These are phyloP conservation scores for Synanceia verrucosa DNA, from an alignment of 2,797 vertebrate species.

Conservation along the genomic window DNA sequence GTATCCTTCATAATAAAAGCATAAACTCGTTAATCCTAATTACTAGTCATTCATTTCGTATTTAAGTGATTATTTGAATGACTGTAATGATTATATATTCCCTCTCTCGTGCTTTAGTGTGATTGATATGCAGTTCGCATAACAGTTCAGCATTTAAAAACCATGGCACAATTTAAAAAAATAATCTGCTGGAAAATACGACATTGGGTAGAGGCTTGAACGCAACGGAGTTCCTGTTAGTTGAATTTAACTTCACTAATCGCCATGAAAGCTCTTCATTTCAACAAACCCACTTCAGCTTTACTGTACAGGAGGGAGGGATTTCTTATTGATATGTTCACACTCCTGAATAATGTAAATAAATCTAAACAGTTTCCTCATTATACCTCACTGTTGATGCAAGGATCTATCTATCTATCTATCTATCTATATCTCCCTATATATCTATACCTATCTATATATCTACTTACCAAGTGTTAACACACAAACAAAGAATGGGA, in stretches of 20 bases:
- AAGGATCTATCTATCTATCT: too few species aligned
- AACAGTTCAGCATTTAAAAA: not conserved
- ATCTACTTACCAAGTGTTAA: not conserved
- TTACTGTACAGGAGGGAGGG: too few species aligned
- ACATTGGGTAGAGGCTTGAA: not conserved
- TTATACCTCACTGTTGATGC: too few species aligned
- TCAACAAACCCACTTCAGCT: not conserved
- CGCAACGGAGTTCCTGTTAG: slow-evolving; percentile 34
- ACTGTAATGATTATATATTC: fast-evolving
- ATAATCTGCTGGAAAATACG: too few species aligned
- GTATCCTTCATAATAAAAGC: slow-evolving; percentile 65
- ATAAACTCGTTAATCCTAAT: too few species aligned
- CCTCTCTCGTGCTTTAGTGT: fast-evolving
- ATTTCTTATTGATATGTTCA: too few species aligned
- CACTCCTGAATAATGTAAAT: too few species aligned
- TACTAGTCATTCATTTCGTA: too few species aligned
- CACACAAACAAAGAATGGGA: not conserved
- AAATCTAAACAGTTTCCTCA: too few species aligned
- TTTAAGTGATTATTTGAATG: fast-evolving
- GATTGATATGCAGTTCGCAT: fast-evolving
- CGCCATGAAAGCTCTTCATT: slow-evolving; percentile 8
- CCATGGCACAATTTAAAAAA: too few species aligned
- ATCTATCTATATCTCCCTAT: too few species aligned
- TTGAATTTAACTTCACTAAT: slow-evolving; percentile 1
- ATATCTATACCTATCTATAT: not conserved